Conservation (phyloP, 2,113 vertebrate species). For the Pituophis catenifer region DNA sequence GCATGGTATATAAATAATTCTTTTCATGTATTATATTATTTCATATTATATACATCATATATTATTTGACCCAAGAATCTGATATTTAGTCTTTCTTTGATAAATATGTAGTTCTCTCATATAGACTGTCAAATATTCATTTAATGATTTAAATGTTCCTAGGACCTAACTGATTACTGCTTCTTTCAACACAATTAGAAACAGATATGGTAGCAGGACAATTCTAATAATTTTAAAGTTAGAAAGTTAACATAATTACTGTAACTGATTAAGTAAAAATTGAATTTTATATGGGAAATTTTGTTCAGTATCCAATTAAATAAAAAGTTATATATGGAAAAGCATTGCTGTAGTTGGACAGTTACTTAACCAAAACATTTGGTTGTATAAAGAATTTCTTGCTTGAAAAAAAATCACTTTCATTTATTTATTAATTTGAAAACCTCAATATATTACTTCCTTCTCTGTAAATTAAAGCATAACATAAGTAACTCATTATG, state of each 20-base stretch:
- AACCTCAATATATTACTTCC: constrained; percentile 72
- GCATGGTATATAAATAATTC: neutral
- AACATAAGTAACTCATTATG: constrained; percentile 72
- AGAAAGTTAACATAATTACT: neutral
- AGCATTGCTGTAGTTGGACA: neutral
- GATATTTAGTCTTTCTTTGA: neutral
- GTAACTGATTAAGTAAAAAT: neutral
- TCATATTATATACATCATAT: neutral
- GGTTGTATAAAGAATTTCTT: constrained; percentile 43
- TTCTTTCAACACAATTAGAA: neutral
- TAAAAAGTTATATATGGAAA: neutral
- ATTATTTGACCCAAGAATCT: neutral
- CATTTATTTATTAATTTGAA: constrained; percentile 60
- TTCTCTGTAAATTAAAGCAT: constrained; percentile 67
- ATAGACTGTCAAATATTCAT: constrained; percentile 33
- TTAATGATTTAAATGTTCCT: constrained; percentile 20
- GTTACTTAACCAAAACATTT: constrained; percentile 28
- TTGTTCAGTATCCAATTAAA: neutral
- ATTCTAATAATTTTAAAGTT: neutral
- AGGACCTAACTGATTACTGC: constrained; percentile 13
- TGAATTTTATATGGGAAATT: neutral
- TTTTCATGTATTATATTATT: neutral
- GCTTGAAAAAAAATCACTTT: constrained; percentile 58
- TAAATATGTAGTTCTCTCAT: neutral
- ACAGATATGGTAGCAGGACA: neutral